These are phyloP conservation scores for Phragmatobia fuliginosa DNA, from an alignment of 2,888 invertebrate genomes.

Conservation along the genomic window DNA sequence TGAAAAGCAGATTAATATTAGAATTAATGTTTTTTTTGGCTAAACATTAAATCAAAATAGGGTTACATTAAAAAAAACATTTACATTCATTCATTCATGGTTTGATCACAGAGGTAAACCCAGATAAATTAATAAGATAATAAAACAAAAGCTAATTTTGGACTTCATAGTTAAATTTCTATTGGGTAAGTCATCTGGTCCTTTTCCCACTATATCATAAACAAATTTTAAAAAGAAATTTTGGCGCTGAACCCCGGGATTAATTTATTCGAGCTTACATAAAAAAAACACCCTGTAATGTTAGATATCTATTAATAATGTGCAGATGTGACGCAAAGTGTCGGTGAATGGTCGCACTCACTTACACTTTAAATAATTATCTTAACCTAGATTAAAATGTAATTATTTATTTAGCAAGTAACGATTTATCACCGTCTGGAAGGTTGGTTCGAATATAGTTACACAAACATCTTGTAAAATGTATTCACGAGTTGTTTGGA, in stretches of 20 bases:
- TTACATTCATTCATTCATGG: too few species aligned
- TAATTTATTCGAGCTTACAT: neutral
- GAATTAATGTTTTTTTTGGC: too few species aligned
- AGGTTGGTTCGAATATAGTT: neutral
- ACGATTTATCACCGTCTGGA: neutral
- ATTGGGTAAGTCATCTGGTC: too few species aligned
- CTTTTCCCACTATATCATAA: too few species aligned
- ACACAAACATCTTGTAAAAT: neutral
- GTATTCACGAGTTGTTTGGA: neutral
- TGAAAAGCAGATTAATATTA: too few species aligned
- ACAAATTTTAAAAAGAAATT: too few species aligned
- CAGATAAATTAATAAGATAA: too few species aligned
- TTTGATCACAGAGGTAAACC: too few species aligned
- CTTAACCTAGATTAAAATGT: conserved; percentile 21
- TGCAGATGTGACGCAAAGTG: conserved; percentile 35
- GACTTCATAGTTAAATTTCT: neutral
- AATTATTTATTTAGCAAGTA: neutral
- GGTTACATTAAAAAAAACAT: too few species aligned
- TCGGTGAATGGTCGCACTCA: conserved; percentile 23
- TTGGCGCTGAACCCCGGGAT: too few species aligned
- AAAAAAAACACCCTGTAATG: conserved; percentile 27
- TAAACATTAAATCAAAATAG: too few species aligned
- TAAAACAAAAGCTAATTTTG: too few species aligned
- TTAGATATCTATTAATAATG: conserved; percentile 42
- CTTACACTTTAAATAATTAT: conserved; percentile 31